Evolutionary conservation across 37 sponge, comb jelly and placozoan genomes (phyloP), one percentile per base, ranked within the genome.

Genomic region (Halichondria panicea): DNA sequence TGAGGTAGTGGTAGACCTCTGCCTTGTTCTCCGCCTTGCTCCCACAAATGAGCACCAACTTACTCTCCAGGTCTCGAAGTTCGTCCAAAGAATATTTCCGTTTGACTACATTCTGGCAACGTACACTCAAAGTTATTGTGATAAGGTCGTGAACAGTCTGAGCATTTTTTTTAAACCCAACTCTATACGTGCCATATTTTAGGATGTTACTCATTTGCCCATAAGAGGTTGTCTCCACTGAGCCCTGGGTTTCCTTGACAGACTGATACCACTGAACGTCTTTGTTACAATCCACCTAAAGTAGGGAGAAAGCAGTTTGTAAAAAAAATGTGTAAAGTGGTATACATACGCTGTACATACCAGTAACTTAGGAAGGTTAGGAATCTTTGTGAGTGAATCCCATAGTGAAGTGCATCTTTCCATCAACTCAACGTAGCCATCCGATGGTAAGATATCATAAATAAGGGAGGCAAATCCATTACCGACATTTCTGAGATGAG

Each of bases 1-100:
- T 68, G 24, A 84, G 40, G 35, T 68, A 84, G 43, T 53, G 57
- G 30, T 84, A 77, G n/a, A 76, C 77, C 11, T 75, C 58, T 46
- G 38, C 56, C 36, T 70, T 84, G 68, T 77, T 53, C 28, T 82
- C 82, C 22, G 78, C 59, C 18, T 82, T 72, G 34, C 65, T 82
- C 31, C 89, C 83, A 39, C 72, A 83, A 44, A 88, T 88, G 21
- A 88, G 61, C 1, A 82, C 83, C 28, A 88, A 69, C n/a, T 88
- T 82, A 32, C 89, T 88, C 72, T 88, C 83, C 27, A 88, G 39
- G 58, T 88, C 89, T 19, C 77, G 30, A 0, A 88, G 75, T 1
- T 88, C 89, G 58, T 88, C 84, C 31, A 88, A 72, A 37, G 50
- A 55, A 57, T 78, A 88, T 13, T 66, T 43, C 0, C 3, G 35